Conservation (phyloP, 2,113 vertebrate genomes). For the Rhagologus leucostigma region DNA sequence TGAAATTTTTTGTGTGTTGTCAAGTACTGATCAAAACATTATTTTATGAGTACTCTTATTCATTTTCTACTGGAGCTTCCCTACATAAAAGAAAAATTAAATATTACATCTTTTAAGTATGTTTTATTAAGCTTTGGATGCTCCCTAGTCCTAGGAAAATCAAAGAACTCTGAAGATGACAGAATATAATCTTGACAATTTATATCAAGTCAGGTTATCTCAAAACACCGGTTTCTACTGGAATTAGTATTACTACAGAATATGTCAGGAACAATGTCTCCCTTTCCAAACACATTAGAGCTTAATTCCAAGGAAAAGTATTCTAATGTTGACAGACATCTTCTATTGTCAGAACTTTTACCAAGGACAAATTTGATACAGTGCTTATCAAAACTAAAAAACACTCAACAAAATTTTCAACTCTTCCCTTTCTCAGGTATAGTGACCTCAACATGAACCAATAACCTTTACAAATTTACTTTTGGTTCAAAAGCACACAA, state of each 20-base stretch:
- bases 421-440: background rate
- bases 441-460: background rate
- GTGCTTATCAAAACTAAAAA: background rate
- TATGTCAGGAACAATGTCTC: background rate
- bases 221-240: background rate
- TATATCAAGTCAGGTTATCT: background rate
- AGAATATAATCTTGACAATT: background rate
- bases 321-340: background rate
- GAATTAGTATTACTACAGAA: background rate
- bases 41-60: background rate
- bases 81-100: background rate
- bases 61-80: background rate
- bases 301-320: background rate
- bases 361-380: background rate
- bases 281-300: background rate
- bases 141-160: background rate
- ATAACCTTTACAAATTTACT: background rate
- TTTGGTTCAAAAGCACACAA: background rate
- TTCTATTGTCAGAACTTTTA: background rate
- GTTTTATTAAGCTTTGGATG: background rate
- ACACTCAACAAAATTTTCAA: fast-evolving
- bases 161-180: background rate
- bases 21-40: background rate
- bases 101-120: background rate
- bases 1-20: background rate